Base-by-base conservation (phyloP, 2,888 invertebrate species). In the Tinea pellionella region DNA sequence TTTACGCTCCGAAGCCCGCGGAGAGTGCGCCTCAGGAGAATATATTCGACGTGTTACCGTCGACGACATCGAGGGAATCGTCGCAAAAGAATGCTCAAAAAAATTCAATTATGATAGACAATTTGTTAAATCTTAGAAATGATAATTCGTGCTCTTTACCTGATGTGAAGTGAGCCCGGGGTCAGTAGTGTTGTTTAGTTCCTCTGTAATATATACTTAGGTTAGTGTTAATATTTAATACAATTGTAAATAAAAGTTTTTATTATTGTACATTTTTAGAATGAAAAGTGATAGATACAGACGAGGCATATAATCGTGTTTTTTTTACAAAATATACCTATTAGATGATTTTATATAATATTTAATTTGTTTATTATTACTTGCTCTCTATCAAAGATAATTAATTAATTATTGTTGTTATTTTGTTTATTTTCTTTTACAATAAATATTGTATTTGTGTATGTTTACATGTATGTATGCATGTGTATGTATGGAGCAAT, bases 141-240 rank as follows among this genome's bases (percentile, higher is more conserved):
- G 75, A 75, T 24, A 84, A 82, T 15, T 69, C 77, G 68, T 85
- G 85, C 69, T 73, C 74, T 59, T 68, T 78, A 65, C 72, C 77
- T 63, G 79, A 80, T 64, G 68, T 77, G 65, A 81, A 82, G 66
- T 78, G 68, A 62, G 64, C 3, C 68, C 69, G 42, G 42, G 59
- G 59, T 13, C 59, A 59, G 42, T 59, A 56, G 32, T 61, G 59
- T 59, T 59, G 85, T 79, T 81, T 86, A 81, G 86, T 86, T 86
- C 87, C 86, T 86, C 74, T 86, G 85, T 86, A 86, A 80, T 79
- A 76, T n/a, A n/a, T 75, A 74, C 69, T 68, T 79, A 81, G 78
- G 69, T 61, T 78, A 78, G 74, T 68, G 68, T 70, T 76, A 74
- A 75, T 81, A 81, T 81, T 83, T 84, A 82, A 83, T 69, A 67